Evolutionary conservation across 2,797 vertebrate genomes (phyloP), one percentile per base, ranked within the genome.

Genomic region (Iguana delicatissima): DNA sequence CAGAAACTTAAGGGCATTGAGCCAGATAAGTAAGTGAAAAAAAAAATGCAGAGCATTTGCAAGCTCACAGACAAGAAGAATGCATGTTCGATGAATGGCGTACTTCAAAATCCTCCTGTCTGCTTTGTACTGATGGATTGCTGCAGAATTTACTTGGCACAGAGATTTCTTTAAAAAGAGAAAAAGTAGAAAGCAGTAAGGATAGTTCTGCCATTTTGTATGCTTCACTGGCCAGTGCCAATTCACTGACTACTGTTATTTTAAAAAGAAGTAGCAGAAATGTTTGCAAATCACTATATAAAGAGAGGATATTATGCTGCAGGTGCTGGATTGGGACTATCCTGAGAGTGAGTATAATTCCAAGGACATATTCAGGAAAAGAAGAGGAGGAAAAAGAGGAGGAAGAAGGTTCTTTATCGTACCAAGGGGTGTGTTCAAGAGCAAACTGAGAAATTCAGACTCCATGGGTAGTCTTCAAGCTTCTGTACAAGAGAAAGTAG

Each of bases 41-140:
- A 5, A 32, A 35, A 2, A 42, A 18, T 59, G 50, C 35, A 38
- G 32, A 86, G 52, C 52, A 16, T 64, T 80, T 92, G 38, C 52
- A 84, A 35, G 85, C 18, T 74, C 42, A 13, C 22, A 35, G 35
- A 32, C 18, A 32, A 79, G 86, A 94, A 76, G 20, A 82, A 86
- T 16, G 8, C 0, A 0, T n/a, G 2, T 81, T 79, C 76, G 50
- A 26, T 8, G 26, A 79, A 50, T 29, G n/a, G 24, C 13, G 24
- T 2, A 86, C 3, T 26, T 80, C 83, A 90, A 81, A 14, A 18
- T 83, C 50, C 72, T 14, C 69, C 84, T 0, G 80, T 29, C 57
- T 89, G 80, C 55, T 84, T 26, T 46, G 55, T 81, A 81, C 69
- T 50, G 42, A 64, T 50, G n/a, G 59, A 87, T 42, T 67, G 59